Conservation (phyloP, 2,113 vertebrate genomes). For the Maccullochella peelii region DNA sequence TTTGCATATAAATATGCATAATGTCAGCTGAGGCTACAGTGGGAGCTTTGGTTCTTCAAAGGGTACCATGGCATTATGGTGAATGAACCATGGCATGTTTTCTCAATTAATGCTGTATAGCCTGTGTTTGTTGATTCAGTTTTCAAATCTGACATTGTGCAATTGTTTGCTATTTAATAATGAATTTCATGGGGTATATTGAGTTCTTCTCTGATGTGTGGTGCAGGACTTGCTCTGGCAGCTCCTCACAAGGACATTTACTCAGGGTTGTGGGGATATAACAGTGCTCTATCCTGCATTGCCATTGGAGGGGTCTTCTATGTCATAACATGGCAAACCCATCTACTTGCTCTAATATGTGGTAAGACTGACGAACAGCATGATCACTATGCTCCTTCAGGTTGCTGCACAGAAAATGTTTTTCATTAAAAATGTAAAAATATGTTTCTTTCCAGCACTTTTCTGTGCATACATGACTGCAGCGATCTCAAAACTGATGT, state of each 20-base stretch:
- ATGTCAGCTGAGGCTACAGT: constrained; percentile 12
- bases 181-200: not conserved
- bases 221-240: constrained; percentile 85
- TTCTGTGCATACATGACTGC: constrained; percentile 85
- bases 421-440: not conserved
- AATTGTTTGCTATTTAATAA: not conserved
- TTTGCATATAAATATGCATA: constrained; percentile 50
- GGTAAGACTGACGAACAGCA: constrained; percentile 76
- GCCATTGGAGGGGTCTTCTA: constrained; percentile 88
- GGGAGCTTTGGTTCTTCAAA: constrained; percentile 13
- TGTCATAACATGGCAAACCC: constrained; percentile 88
- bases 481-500: constrained; percentile 80
- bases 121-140: not conserved
- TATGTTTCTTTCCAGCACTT: constrained; percentile 75
- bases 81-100: constrained; percentile 21
- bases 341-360: constrained; percentile 84
- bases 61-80: constrained; percentile 7
- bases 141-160: not conserved
- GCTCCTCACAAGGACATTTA: constrained; percentile 84
- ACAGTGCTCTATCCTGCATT: constrained; percentile 84
- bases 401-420: not conserved
- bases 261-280: constrained; percentile 87
- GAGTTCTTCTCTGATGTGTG: constrained; percentile 11
- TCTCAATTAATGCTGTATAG: constrained; percentile 2
- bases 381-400: not conserved